phyloP scores from a whole-genome alignment of 30 jellyfish, hydroid and myxozoan species.

The Hydra vulgaris region DNA sequence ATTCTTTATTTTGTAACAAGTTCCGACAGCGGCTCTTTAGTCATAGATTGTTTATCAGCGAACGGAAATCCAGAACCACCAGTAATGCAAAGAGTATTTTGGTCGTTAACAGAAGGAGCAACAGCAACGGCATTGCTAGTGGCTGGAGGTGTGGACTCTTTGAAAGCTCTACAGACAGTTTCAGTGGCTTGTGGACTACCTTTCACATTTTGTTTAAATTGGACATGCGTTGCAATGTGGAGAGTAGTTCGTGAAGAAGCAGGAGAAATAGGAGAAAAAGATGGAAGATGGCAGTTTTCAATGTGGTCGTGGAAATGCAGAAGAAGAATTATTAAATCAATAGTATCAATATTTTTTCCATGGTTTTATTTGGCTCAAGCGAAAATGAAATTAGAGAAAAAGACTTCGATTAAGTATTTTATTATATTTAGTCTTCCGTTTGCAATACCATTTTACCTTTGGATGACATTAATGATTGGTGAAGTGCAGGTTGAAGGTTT shows the following conservation, averaged over 20 bases:
- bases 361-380: constrained; percentile 70
- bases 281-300: constrained; percentile 40
- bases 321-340: constrained; percentile 14
- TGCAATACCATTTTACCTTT: constrained; percentile 49
- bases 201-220: constrained; percentile 53
- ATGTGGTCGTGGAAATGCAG: constrained; percentile 30
- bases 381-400: constrained; percentile 40
- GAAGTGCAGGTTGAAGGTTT: constrained; percentile 48
- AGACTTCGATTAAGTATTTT: constrained; percentile 3
- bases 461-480: constrained; percentile 59
- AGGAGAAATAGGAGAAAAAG: constrained; percentile 54
- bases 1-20: constrained; percentile 77
- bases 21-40: constrained; percentile 87
- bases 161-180: constrained; percentile 72
- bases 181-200: constrained; percentile 84
- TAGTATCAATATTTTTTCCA: constrained; percentile 60
- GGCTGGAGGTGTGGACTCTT: constrained; percentile 71
- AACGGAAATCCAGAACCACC: constrained; percentile 96
- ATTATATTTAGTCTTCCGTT: constrained; percentile 30
- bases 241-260: constrained; percentile 75
- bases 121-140: constrained; percentile 74
- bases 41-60: constrained; percentile 81
- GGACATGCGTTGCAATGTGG: constrained; percentile 93
- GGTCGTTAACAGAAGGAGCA: constrained; percentile 97
- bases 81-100: constrained; percentile 67